These are phyloP conservation scores for Torymus texanus DNA, from an alignment of 2,888 invertebrate genomes.

Conservation along the genomic window DNA sequence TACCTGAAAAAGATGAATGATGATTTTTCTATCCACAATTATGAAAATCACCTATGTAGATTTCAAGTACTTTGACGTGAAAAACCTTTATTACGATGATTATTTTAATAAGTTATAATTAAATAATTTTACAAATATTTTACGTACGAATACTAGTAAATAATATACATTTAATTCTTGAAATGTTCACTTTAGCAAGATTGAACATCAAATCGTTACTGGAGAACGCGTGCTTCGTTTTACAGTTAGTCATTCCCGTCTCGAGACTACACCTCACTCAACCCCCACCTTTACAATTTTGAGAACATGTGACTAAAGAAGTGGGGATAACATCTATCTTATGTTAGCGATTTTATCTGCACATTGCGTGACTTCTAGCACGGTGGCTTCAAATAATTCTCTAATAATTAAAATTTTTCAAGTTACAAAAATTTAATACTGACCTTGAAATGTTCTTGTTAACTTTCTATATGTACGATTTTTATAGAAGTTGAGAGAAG, in stretches of 20 bases:
- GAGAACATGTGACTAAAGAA: slow-evolving; percentile 40
- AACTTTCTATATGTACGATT: slow-evolving; percentile 17
- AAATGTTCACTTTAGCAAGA: slow-evolving; percentile 13
- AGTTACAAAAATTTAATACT: slow-evolving; percentile 2
- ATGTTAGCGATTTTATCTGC: slow-evolving; percentile 14
- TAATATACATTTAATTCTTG: not conserved
- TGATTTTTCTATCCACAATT: not conserved
- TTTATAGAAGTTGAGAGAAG: not conserved
- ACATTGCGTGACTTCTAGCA: slow-evolving; percentile 6
- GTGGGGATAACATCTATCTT: slow-evolving; percentile 26
- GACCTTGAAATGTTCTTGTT: slow-evolving; percentile 31
- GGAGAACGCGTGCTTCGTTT: not conserved
- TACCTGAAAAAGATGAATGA: slow-evolving; percentile 15
- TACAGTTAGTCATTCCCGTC: slow-evolving; percentile 15
- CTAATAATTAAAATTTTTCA: no score
- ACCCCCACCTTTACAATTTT: slow-evolving; percentile 37
- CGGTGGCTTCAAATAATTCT: not conserved
- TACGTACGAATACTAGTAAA: slow-evolving; percentile 19
- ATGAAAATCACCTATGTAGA: no score
- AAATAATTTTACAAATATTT: slow-evolving; percentile 4
- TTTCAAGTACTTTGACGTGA: no score
- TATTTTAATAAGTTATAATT: not conserved
- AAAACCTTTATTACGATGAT: no score
- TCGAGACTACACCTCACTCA: slow-evolving; percentile 13
- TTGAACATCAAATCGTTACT: slow-evolving; percentile 22